Evolutionary conservation across 2,797 vertebrate species (phyloP), one percentile per base, ranked within the genome.

Genomic region (Pseudochromis fuscus): DNA sequence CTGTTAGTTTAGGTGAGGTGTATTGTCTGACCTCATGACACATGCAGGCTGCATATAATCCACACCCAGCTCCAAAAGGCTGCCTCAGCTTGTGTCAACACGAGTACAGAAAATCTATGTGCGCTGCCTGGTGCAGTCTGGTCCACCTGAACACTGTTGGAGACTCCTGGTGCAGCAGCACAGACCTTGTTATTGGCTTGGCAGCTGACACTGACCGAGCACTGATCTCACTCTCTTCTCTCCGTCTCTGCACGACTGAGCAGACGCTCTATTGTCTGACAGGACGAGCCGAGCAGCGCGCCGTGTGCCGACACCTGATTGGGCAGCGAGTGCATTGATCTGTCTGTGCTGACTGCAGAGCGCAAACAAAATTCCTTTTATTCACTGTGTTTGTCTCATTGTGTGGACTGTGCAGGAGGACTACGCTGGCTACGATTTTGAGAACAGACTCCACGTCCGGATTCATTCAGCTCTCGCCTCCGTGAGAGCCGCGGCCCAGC

Each of bases 391-490:
- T 48, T 10, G 62, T 25, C 56, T 48, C 31, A 33, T 64, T 15
- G 7, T 38, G 4, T 75, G 59, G 50, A 8, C 61, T 58, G 24
- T 91, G 50, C 92, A 99, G 98, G 98, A 99, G 89, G 96, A 98
- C 69, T 99, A 95, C 35, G 90, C 93, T 7, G 98, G 97, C 80
- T 99, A 99, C 66, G 97, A 99, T 91, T 99, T 99, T 91, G 98
- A 99, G 89, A 99, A 99, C 95, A 94, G 98, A 89, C 91, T 99
- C 88, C 98, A 98, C 9, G 97, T 99, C 51, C 96, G 98, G 40
- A 98, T 99, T 76, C 98, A 99, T 0, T 96, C 98, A 6, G 98
- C 98, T 27, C 94, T 98, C 52, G 97, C 97, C 35, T 97, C 97
- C 6, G 79, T 95, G 60, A 94, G 86, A 81, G 95, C 97, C 58